These are phyloP conservation scores for Nowickia ferox DNA, from an alignment of 2,888 invertebrate genomes.

Conservation along the genomic window DNA sequence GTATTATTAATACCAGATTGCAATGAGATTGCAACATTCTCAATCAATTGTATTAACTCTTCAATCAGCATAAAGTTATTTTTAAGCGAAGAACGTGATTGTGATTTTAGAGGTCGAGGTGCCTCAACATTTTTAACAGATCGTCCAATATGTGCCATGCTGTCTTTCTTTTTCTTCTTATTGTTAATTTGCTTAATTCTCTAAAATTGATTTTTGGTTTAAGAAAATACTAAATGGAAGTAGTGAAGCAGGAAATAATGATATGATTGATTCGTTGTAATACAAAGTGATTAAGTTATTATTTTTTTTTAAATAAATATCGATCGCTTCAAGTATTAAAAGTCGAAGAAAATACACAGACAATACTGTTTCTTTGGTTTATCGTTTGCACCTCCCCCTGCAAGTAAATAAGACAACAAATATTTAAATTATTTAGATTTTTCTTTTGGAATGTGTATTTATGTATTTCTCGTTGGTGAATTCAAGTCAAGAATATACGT, in stretches of 20 bases:
- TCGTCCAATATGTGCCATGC: slow-evolving; percentile 86
- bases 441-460: neutral
- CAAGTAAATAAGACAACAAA: slow-evolving; percentile 71
- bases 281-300: slow-evolving; percentile 11
- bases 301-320: slow-evolving; percentile 73
- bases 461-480: neutral
- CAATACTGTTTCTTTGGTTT: slow-evolving; percentile 74
- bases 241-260: slow-evolving; percentile 25
- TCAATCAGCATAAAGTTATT: slow-evolving; percentile 86
- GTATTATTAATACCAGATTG: slow-evolving; percentile 89
- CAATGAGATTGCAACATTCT: slow-evolving; percentile 90
- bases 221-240: slow-evolving; percentile 11
- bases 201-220: slow-evolving; percentile 6
- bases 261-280: slow-evolving; percentile 60
- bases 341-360: slow-evolving; percentile 77
- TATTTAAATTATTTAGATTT: slow-evolving; percentile 12
- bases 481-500: neutral
- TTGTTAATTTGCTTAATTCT: neutral
- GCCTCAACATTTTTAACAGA: slow-evolving; percentile 90
- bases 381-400: slow-evolving; percentile 83
- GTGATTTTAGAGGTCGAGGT: slow-evolving; percentile 88
- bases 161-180: slow-evolving; percentile 45
- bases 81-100: slow-evolving; percentile 84
- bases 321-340: slow-evolving; percentile 76
- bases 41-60: slow-evolving; percentile 91